Base-by-base conservation (phyloP, 2,888 invertebrate species). In the Pandemis corylana region DNA sequence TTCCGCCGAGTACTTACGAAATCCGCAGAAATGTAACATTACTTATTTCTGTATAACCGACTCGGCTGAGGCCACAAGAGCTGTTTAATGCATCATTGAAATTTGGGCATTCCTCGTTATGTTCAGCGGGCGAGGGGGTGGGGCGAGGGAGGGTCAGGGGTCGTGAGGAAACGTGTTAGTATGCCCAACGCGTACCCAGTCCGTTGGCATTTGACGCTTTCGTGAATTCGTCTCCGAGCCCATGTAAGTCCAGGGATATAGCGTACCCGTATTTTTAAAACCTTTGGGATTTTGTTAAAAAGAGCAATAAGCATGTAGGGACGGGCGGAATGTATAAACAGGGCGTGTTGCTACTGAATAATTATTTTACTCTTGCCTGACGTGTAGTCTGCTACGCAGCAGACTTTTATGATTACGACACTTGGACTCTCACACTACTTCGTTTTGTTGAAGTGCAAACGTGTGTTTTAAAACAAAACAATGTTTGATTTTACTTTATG, bases 51-150 rank as follows among this genome's bases (percentile, higher is more conserved):
- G 28, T 65, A 68, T 69, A 62, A 72, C 64, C 53, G 20, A 63
- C 69, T 65, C 68, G 49, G 7, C 62, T 13, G 44, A 42, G 59
- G 68, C 49, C 74, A 53, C 70, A 66, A 66, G 66, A 67, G 78
- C 79, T 78, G 78, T 80, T 82, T 79, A 84, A 84, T 81, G 81
- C 79, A 81, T 82, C 82, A 81, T 82, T 83, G 82, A 81, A 81
- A 82, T 82, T 80, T 81, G 75, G 79, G 71, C 75, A 78, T 80
- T 81, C 77, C 79, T 82, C 74, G 79, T 80, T 77, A 80, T 76
- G 71, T 77, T 65, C n/a, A 46, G 15, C n/a, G 51, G 61, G 68
- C 66, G 44, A 28, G 67, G 69, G 61, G 71, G 65, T 15, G 71
- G 78, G 77, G 62, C 67, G 59, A 12, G 63, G 67, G 70, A 74